Conservation (phyloP, 1,140 invertebrate species). For the Oedothorax gibbosus region DNA sequence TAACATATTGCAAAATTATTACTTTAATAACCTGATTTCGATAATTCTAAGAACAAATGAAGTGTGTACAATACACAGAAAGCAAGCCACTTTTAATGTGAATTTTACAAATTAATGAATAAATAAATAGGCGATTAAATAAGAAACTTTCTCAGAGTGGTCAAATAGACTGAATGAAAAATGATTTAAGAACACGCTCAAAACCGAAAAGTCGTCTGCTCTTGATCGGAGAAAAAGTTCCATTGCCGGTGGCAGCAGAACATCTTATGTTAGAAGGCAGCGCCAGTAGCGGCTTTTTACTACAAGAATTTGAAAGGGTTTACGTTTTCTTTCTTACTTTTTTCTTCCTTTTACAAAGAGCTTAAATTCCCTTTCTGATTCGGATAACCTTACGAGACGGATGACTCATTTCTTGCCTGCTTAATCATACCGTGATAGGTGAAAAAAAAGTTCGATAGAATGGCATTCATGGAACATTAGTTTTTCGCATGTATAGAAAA, state of each 20-base stretch:
- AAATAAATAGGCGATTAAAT: background rate
- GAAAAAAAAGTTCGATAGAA: background rate
- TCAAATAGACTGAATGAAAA: conserved; percentile 32
- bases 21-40: no score
- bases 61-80: background rate
- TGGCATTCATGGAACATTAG: background rate
- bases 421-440: no score
- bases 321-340: conserved; percentile 13
- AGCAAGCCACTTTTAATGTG: background rate
- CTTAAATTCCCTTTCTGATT: conserved; percentile 24
- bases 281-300: conserved; percentile 53
- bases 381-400: conserved; percentile 6
- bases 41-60: no score
- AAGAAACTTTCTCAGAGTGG: conserved; percentile 29
- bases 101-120: background rate
- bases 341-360: conserved; percentile 21
- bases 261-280: conserved; percentile 43
- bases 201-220: conserved; percentile 36
- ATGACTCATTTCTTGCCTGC: background rate
- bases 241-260: conserved; percentile 37
- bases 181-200: conserved; percentile 23
- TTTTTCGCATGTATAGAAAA: no score
- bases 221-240: conserved; percentile 27
- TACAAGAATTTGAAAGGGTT: conserved; percentile 25
- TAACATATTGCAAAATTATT: no score